These are phyloP conservation scores for Lasioglossum leucozonium DNA, from an alignment of 2,888 invertebrate genomes.

Conservation along the genomic window DNA sequence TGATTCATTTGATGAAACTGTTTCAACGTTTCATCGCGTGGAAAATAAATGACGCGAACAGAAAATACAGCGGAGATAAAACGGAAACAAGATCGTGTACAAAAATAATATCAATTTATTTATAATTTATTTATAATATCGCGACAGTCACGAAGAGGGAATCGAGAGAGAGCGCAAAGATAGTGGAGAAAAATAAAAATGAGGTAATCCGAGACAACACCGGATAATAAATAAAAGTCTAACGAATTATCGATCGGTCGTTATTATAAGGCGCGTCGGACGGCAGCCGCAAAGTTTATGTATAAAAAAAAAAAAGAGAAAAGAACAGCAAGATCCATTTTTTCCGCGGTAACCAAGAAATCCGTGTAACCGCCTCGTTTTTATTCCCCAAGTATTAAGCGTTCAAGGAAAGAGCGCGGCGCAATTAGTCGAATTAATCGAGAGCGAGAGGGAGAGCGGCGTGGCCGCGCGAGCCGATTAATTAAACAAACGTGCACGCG, in stretches of 20 bases:
- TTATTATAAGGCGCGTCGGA: not conserved
- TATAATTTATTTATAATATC: not conserved
- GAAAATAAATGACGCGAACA: too few species aligned
- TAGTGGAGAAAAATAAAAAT: not conserved
- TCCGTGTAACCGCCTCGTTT: not conserved
- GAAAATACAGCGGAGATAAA: too few species aligned
- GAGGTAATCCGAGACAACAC: not conserved
- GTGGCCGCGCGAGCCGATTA: not conserved
- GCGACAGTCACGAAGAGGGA: not conserved
- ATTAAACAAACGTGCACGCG: constrained; percentile 17
- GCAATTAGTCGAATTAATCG: constrained; percentile 37
- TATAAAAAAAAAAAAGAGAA: not conserved
- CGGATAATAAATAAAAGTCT: not conserved
- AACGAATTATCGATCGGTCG: not conserved
- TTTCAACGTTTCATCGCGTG: too few species aligned
- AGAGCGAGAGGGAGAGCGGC: not conserved
- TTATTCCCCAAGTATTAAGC: not conserved
- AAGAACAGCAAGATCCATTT: not conserved
- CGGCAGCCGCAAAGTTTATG: not conserved
- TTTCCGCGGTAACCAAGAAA: not conserved
- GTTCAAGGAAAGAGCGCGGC: not conserved
- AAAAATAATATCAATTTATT: not conserved
- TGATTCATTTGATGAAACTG: too few species aligned
- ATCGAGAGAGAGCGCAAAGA: not conserved
- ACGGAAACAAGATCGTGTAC: not conserved